These are phyloP conservation scores for Propithecus deckenii DNA, from an alignment of 2,797 vertebrate species.

Conservation along the genomic window DNA sequence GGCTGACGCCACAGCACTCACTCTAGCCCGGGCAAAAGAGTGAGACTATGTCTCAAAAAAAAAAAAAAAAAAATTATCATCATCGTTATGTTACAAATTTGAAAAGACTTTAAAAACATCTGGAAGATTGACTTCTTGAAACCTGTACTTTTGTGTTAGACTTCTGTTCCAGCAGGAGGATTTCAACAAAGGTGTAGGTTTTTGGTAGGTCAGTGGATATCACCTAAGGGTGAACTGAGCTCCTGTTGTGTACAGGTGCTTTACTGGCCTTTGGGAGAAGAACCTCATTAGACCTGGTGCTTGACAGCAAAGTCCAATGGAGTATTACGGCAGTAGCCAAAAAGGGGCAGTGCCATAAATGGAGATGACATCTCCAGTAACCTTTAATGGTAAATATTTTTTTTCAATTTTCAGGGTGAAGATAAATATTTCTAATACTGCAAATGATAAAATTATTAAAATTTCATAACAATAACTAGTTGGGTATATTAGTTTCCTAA, in stretches of 20 bases:
- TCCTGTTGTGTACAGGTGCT: background rate
- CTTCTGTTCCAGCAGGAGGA: background rate
- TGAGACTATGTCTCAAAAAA: too few species aligned
- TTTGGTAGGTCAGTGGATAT: background rate
- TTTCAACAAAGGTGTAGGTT: background rate
- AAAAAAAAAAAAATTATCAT: background rate
- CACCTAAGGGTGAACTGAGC: background rate
- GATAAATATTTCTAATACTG: background rate
- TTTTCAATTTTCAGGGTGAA: conserved; percentile 28
- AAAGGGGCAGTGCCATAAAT: background rate
- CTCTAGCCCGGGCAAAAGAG: too few species aligned
- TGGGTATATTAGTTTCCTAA: background rate
- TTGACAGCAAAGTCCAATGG: background rate
- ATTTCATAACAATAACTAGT: background rate
- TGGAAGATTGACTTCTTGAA: conserved; percentile 18
- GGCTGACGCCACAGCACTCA: too few species aligned
- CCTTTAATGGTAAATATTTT: background rate
- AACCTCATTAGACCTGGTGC: background rate
- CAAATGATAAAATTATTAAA: conserved; percentile 46
- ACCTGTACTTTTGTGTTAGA: background rate
- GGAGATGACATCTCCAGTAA: background rate
- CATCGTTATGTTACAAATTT: background rate
- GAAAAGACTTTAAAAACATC: background rate
- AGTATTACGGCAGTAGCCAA: background rate
- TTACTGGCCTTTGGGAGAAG: background rate